A percentile compares a stretch with the other conserved stretches of the same genome.
Conservation (phyloP, 2,113 vertebrate species). For the Phocoena phocoena region DNA sequence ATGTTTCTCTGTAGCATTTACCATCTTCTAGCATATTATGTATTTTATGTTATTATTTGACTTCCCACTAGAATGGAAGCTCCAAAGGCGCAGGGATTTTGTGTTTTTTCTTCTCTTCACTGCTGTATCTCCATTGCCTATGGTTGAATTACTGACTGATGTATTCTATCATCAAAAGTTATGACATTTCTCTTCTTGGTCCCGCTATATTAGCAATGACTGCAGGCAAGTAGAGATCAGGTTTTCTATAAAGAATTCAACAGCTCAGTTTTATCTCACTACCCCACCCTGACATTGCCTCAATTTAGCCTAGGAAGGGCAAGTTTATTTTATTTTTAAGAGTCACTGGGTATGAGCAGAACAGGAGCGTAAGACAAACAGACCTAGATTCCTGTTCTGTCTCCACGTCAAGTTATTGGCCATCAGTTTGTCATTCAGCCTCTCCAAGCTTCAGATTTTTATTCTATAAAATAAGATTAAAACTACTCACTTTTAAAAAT, state of each 20-base stretch:
- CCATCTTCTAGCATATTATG: not conserved
- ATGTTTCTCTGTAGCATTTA: not conserved
- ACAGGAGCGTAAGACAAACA: not conserved
- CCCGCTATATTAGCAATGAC: not conserved
- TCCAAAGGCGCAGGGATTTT: not conserved
- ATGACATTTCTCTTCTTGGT: not conserved
- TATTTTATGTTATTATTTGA: not conserved
- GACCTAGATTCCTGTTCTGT: not conserved
- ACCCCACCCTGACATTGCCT: not conserved
- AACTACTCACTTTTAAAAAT: not conserved
- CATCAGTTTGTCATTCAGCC: not conserved
- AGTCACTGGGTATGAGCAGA: not conserved
- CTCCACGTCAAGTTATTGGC: not conserved
- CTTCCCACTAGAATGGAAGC: not conserved
- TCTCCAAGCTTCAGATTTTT: not conserved
- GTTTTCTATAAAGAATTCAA: not conserved
- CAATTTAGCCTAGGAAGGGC: not conserved
- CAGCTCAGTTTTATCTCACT: not conserved
- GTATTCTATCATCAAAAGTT: not conserved
- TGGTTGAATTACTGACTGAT: not conserved
- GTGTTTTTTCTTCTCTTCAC: not conserved
- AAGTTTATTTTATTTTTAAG: not conserved
- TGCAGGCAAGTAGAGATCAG: not conserved
- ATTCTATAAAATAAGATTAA: not conserved
- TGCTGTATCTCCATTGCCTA: not conserved